These are phyloP conservation scores for Margaritifera margaritifera DNA, from an alignment of 2,888 invertebrate genomes.

Conservation along the genomic window DNA sequence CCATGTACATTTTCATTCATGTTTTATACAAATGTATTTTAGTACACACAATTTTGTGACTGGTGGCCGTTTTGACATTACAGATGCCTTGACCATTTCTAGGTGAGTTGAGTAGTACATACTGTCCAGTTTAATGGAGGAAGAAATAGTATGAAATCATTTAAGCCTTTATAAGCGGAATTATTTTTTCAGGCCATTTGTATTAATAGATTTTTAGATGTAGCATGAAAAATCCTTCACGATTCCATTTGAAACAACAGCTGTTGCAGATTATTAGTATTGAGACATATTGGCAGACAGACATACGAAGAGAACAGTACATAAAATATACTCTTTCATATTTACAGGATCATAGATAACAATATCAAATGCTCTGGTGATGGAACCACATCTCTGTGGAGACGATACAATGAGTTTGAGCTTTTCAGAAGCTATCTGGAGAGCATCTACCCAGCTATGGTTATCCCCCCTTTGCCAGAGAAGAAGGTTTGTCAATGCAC, in stretches of 20 bases:
- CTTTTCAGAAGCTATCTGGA: conserved; percentile 84
- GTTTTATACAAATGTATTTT: too few species aligned
- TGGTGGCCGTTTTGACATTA: too few species aligned
- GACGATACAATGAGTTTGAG: conserved; percentile 89
- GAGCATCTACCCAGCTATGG: conserved; percentile 84
- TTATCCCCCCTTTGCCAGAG: conserved; percentile 87
- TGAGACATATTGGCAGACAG: background rate
- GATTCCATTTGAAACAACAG: background rate
- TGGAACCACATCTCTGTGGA: conserved; percentile 69
- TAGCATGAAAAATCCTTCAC: background rate
- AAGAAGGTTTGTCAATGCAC: conserved; percentile 75
- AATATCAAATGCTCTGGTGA: conserved; percentile 67
- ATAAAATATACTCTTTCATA: background rate
- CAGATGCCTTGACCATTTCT: too few species aligned
- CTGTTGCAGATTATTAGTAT: background rate
- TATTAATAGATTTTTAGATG: too few species aligned
- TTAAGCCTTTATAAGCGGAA: too few species aligned
- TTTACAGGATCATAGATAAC: conserved; percentile 65
- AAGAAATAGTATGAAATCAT: too few species aligned
- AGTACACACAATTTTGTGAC: too few species aligned
- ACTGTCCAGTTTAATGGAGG: too few species aligned
- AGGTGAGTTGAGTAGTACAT: too few species aligned
- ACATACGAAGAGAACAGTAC: background rate
- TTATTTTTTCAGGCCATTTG: too few species aligned
- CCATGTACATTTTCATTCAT: too few species aligned